Evolutionary conservation across 2,797 vertebrate species (phyloP).

Genomic region (Poecilia picta): DNA sequence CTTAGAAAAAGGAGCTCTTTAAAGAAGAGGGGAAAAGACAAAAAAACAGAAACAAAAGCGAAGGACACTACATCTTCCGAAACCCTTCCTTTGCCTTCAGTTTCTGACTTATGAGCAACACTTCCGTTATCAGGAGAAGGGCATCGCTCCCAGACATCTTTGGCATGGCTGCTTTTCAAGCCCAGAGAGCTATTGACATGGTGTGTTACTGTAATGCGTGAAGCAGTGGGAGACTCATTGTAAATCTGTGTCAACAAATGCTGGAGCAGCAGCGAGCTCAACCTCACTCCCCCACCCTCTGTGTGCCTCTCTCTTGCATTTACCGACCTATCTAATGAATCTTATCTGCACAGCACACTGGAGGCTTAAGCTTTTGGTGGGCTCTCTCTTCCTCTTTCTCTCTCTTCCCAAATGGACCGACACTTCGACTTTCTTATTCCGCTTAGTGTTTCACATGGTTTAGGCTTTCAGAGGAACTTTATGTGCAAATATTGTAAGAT

Average conservation of each 20-base stretch:
- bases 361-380: conserved; percentile 79
- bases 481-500: conserved; percentile 63
- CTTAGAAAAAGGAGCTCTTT: conserved; percentile 39
- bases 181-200: conserved; percentile 78
- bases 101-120: conserved; percentile 68
- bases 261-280: conserved; percentile 70
- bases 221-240: conserved; percentile 77
- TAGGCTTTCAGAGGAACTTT: conserved; percentile 65
- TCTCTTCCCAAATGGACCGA: conserved; percentile 32
- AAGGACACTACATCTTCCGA: conserved; percentile 12
- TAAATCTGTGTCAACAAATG: conserved; percentile 82
- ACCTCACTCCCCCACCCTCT: conserved; percentile 49
- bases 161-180: conserved; percentile 72
- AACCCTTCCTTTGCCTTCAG: conserved; percentile 35
- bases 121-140: conserved; percentile 76
- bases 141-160: conserved; percentile 79
- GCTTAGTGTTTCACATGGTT: conserved; percentile 63
- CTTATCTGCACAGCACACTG: conserved; percentile 78
- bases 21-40: conserved; percentile 40
- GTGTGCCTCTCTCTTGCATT: conserved; percentile 65
- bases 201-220: conserved; percentile 76
- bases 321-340: conserved; percentile 81
- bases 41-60: conserved; percentile 41
- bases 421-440: conserved; percentile 46
- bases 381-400: conserved; percentile 62